Base-by-base conservation (phyloP, 2,888 invertebrate genomes). In the Oxystoma pomonae region DNA sequence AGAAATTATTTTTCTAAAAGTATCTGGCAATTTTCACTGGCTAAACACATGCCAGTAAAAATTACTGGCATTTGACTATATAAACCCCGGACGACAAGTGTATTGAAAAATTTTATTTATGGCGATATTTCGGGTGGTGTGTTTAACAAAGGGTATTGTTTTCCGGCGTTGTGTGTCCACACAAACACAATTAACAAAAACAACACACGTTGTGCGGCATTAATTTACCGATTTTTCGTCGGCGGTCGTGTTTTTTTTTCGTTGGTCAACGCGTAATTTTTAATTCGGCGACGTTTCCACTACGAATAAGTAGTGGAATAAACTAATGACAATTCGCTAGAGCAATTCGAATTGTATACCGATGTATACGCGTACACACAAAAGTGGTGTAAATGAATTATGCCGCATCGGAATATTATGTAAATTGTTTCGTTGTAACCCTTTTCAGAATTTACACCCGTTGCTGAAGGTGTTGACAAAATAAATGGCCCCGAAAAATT, bases 381-480 rank as follows among this genome's bases (percentile, higher is more conserved):
- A 71, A 70, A 68, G n/a, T 67, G 68, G 65, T 69, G 68, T 66
- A 65, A 70, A 68, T 70, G 67, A 68, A 35, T 35, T 69, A 67
- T 63, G 67, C 60, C 58, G 52, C 60, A 65, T 68, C 66, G 60
- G 60, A 64, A 71, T 71, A 69, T 70, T 72, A 73, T 73, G 72
- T 66, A 73, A 72, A 72, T 73, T 60, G 68, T 64, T 65, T 62
- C 19, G 35, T 49, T 59, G 61, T 35, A 35, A 71, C 72, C 72
- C 71, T 73, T 72, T 71, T 62, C 63, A 60, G 64, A 62, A 71
- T 71, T 70, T 70, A 71, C 66, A 64, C 60, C 63, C 61, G 62
- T 57, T 58, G 64, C 61, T 65, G 68, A 67, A 68, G 71, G 69
- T 70, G 71, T 65, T 65, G 69, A 68, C 69, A 69, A 35, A 69